Base-by-base conservation (phyloP, 2,888 invertebrate species). In the Luffia ferchaultella region DNA sequence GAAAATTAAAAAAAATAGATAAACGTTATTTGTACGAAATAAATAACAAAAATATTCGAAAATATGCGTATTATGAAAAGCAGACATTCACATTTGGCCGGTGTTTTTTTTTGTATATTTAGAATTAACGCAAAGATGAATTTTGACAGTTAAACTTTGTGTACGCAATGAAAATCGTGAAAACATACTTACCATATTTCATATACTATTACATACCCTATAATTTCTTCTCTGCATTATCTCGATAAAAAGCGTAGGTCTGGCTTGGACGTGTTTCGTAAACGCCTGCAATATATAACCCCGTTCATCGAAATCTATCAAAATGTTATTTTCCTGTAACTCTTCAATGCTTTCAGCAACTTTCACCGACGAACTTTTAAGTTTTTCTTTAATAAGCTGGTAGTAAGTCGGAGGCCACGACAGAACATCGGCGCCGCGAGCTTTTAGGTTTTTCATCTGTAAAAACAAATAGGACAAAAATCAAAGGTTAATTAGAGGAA, bases 271-370 rank as follows among this genome's bases (percentile, higher is more conserved):
- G 58, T 95, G 96, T 73, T 95, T 96, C 0, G 95, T 95, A 67
- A 97, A 98, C 44, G 96, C 96, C 79, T 99, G 98, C 55, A 99
- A 86, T 65, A 99, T 88, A 72, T 99, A 99, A 0, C 98, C 98
- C 63, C 96, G 87, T 64, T 98, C 98, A 68, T 99, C 98, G 67
- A 94, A 99, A 73, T 99, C 98, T 50, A 99, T 92, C 55, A 99
- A 83, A 59, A 99, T 97, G 64, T 93, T 90, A 54, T 96, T 80
- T 72, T 95, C 90, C 79, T 96, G 86, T 53, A 97, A 78, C 30
- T 87, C 85, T 55, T 91, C 89, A 55, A 98, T 76, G 58, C 93
- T 93, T 76, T 98, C 97, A 2, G 64, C 45, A 1, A 80, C 87
- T 63, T 90, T 89, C 5, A 95, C 87, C 53, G 90, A 88, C 53